These are phyloP conservation scores for Champsocephalus gunnari DNA, from an alignment of 2,797 vertebrate genomes.

Conservation along the genomic window DNA sequence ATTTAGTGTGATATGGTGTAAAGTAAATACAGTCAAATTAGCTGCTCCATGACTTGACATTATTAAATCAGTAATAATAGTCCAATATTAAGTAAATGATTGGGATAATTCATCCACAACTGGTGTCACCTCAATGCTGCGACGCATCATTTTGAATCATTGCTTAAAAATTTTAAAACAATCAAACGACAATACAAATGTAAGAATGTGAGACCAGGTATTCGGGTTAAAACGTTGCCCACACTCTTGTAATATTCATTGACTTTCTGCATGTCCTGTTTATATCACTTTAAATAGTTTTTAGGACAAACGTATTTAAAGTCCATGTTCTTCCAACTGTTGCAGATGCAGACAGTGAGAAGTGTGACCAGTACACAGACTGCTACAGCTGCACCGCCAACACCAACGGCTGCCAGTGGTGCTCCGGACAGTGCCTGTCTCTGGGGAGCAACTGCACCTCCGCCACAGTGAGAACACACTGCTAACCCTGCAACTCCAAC, in stretches of 20 bases:
- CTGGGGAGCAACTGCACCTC: constrained; percentile 92
- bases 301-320: neutral
- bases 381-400: constrained; percentile 98
- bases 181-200: no score
- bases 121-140: neutral
- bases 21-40: no score
- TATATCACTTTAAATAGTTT: neutral
- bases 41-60: no score
- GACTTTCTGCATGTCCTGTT: no score
- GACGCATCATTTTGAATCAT: neutral
- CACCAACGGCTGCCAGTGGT: constrained; percentile 97
- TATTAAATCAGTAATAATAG: no score
- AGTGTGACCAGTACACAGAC: constrained; percentile 96
- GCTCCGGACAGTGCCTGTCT: constrained; percentile 89
- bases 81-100: neutral
- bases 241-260: no score
- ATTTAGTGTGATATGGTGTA: neutral
- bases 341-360: constrained; percentile 88
- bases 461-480: constrained; percentile 43
- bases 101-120: neutral
- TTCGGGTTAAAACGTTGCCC: no score
- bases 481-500: neutral
- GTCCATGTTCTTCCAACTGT: neutral
- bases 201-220: no score
- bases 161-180: no score